Evolutionary conservation across 2,888 invertebrate genomes (phyloP).

Genomic region (Drosophila koepferae): DNA sequence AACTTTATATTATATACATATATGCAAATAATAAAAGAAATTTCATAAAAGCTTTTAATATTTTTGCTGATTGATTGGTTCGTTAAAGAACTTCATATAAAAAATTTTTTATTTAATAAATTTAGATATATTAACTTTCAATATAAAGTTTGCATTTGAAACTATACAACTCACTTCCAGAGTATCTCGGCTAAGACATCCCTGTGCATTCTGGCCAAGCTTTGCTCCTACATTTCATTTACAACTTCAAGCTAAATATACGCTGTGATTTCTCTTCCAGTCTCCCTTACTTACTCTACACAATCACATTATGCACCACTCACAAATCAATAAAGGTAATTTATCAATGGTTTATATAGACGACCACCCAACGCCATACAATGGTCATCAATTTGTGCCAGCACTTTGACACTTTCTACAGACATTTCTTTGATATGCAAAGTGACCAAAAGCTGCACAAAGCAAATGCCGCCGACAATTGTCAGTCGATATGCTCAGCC

Average conservation of each 20-base stretch:
- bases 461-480: slow-evolving; percentile 71
- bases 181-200: not conserved
- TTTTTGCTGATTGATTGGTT: too few species aligned
- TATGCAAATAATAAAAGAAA: too few species aligned
- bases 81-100: too few species aligned
- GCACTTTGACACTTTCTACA: slow-evolving; percentile 61
- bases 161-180: not conserved
- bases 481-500: slow-evolving; percentile 57
- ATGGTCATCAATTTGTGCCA: slow-evolving; percentile 53
- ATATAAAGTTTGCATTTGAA: too few species aligned
- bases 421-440: slow-evolving; percentile 71
- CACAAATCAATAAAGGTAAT: slow-evolving; percentile 22
- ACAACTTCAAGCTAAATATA: not conserved
- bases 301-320: not conserved
- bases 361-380: slow-evolving; percentile 57
- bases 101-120: too few species aligned
- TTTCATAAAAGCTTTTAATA: too few species aligned
- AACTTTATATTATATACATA: too few species aligned
- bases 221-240: not conserved
- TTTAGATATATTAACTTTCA: too few species aligned
- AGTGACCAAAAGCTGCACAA: slow-evolving; percentile 71
- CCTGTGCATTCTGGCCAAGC: not conserved
- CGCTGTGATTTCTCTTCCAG: not conserved
- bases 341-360: not conserved
- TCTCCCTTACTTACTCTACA: not conserved